A percentile compares a stretch with the other conserved stretches of the same genome.
These are phyloP conservation scores for Strix occidentalis DNA, from an alignment of 2,797 vertebrate species.

Conservation along the genomic window DNA sequence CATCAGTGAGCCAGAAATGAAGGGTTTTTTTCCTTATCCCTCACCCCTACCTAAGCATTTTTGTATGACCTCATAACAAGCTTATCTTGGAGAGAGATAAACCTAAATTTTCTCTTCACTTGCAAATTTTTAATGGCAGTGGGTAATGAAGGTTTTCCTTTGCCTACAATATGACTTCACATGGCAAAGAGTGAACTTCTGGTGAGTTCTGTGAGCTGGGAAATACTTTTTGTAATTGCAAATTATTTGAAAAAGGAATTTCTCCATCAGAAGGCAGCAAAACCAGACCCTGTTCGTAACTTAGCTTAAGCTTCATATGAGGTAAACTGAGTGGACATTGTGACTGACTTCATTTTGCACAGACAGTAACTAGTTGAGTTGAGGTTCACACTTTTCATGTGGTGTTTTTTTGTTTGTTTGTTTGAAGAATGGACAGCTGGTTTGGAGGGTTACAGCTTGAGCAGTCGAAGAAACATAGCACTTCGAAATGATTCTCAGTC, in stretches of 20 bases:
- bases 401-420: neutral
- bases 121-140: neutral
- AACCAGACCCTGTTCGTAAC: neutral
- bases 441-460: slow-evolving; percentile 93
- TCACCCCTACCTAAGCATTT: neutral
- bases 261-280: neutral
- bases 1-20: neutral
- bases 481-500: slow-evolving; percentile 88
- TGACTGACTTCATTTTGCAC: neutral
- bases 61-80: neutral
- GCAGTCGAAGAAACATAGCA: slow-evolving; percentile 93
- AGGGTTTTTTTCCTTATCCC: neutral
- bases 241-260: neutral
- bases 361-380: neutral
- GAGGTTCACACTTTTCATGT: neutral
- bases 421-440: slow-evolving; percentile 89
- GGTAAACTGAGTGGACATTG: neutral
- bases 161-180: neutral
- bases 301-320: neutral
- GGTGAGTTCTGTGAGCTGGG: neutral
- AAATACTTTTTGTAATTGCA: neutral
- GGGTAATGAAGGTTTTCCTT: neutral
- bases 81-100: neutral
- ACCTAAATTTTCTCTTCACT: neutral
- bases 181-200: neutral